These are phyloP conservation scores for Rhinolophus sinicus DNA, from an alignment of 2,113 vertebrate species.

Conservation along the genomic window DNA sequence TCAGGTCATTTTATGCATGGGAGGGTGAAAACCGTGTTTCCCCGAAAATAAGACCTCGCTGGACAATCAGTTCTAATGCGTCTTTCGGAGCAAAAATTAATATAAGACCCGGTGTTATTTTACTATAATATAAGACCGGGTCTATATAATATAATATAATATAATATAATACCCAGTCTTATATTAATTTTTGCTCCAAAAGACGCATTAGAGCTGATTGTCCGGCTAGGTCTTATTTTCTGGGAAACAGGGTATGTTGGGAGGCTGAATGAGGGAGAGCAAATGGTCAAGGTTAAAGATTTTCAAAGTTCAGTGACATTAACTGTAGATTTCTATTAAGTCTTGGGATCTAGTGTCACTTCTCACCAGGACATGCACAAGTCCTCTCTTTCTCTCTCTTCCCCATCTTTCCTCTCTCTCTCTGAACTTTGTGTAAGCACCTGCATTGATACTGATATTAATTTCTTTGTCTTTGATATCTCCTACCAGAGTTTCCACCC, in stretches of 20 bases:
- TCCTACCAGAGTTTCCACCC: neutral
- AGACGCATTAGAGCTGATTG: too few relatives aligned
- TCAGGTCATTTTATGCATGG: neutral
- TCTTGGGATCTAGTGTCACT: neutral
- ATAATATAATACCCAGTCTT: too few relatives aligned
- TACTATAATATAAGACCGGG: too few relatives aligned
- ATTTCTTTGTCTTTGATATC: conserved; percentile 22
- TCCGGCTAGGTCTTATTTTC: too few relatives aligned
- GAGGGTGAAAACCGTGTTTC: neutral
- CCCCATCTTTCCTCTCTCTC: neutral
- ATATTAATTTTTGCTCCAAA: too few relatives aligned
- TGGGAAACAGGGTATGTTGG: neutral
- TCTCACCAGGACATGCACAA: neutral
- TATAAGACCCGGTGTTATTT: too few relatives aligned
- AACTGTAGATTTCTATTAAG: neutral
- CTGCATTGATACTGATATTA: neutral
- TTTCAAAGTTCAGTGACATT: conserved; percentile 27
- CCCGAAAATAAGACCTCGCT: too few relatives aligned
- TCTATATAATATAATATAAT: too few relatives aligned
- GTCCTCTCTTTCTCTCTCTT: too few relatives aligned
- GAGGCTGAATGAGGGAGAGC: neutral
- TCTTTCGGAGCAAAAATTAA: too few relatives aligned
- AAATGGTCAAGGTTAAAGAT: neutral
- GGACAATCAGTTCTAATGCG: too few relatives aligned
- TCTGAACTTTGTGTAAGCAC: neutral